phyloP scores from a whole-genome alignment of 1,140 invertebrate genomes.

The Solenopsis fugax region DNA sequence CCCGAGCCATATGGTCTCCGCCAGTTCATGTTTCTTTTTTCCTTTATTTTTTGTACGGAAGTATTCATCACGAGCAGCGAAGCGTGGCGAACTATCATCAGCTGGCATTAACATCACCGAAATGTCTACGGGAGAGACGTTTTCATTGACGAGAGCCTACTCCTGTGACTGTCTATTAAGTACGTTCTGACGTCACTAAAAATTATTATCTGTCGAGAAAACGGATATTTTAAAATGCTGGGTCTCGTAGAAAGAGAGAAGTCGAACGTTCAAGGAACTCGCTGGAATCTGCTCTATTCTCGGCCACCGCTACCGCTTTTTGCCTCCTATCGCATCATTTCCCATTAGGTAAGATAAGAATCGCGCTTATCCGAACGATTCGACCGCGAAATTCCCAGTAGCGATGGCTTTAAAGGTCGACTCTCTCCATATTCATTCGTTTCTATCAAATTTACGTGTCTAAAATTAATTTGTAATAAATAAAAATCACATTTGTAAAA shows the following conservation, averaged over 20 bases:
- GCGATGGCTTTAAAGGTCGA: not conserved
- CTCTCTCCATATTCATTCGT: no score
- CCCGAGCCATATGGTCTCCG: not conserved
- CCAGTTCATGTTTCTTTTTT: not conserved
- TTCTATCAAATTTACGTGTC: not conserved
- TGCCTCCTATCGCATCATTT: constrained; percentile 27
- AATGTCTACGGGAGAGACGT: not conserved
- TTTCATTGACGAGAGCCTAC: not conserved
- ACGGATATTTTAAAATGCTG: not conserved
- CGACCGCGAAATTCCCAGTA: constrained; percentile 26
- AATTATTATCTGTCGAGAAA: not conserved
- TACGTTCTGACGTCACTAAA: not conserved
- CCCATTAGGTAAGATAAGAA: constrained; percentile 26
- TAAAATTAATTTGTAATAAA: constrained; percentile 6
- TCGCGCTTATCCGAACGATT: constrained; percentile 24
- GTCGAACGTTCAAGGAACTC: constrained; percentile 3
- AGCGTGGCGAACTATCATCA: constrained; percentile 22
- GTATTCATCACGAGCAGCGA: constrained; percentile 10
- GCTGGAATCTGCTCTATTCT: constrained; percentile 36
- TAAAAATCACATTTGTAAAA: not conserved
- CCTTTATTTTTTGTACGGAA: not conserved
- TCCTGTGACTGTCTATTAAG: not conserved
- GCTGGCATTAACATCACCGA: not conserved
- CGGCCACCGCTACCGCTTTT: constrained; percentile 2
- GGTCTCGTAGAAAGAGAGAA: not conserved